A percentile compares a stretch with the other conserved stretches of the same genome.
Conservation (phyloP, 2,888 invertebrate genomes). For the Chloromyia formosa region DNA sequence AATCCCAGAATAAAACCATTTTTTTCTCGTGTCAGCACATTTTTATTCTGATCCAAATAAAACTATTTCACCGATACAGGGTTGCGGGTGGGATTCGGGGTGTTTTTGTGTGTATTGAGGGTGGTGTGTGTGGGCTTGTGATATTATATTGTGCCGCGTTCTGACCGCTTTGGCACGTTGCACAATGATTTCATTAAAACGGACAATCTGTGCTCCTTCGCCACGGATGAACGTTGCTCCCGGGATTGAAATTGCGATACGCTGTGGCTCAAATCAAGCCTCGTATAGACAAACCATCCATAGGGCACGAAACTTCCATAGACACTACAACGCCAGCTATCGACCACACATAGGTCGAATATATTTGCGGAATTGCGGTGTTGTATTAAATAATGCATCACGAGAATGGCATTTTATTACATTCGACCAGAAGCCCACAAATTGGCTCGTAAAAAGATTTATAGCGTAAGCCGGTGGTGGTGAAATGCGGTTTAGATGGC, state of each 20-base stretch:
- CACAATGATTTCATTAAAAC: constrained; percentile 32
- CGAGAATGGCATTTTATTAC: constrained; percentile 38
- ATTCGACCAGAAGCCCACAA: constrained; percentile 39
- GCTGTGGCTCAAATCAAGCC: background rate
- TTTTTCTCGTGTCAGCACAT: constrained; percentile 12
- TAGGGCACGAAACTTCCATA: background rate
- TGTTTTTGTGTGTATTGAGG: background rate
- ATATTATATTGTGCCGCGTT: background rate
- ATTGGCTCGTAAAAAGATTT: constrained; percentile 39
- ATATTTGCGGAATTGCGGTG: constrained; percentile 34
- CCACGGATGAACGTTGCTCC: background rate
- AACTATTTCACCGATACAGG: background rate
- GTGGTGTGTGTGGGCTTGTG: background rate
- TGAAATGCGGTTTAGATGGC: constrained; percentile 24
- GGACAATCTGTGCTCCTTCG: constrained; percentile 15
- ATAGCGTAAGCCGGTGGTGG: constrained; percentile 23
- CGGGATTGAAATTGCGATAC: too few species aligned
- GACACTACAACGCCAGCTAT: background rate
- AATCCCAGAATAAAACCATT: constrained; percentile 6
- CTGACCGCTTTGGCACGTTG: constrained; percentile 36
- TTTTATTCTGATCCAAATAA: constrained; percentile 21
- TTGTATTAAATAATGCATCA: constrained; percentile 40
- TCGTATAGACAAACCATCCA: too few species aligned
- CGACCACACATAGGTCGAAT: constrained; percentile 15
- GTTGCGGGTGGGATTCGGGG: background rate